Base-by-base conservation (phyloP, 2,888 invertebrate genomes). In the Atherix ibis region DNA sequence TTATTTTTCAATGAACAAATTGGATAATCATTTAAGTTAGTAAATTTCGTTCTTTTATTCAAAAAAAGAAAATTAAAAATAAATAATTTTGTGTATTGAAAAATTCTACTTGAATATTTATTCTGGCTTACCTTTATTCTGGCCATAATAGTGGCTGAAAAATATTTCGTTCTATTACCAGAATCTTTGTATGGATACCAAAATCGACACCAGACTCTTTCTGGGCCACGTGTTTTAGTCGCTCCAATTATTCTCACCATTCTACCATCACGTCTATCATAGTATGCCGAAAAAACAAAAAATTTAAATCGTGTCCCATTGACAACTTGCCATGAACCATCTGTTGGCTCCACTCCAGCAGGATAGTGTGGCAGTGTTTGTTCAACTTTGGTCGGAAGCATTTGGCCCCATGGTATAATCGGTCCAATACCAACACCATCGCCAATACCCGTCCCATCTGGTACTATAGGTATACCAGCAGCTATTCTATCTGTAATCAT, bases 281-380 rank as follows among this genome's bases (percentile, higher is more conserved):
- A 82, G 54, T 79, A 91, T 32, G 91, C 89, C 8, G 89, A 88
- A 54, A 85, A 91, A 33, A 91, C 87, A 64, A 76, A 87, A 65
- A 91, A 91, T 58, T 83, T 84, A 58, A 75, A 83, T 56, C 84
- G 53, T 43, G 61, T 62, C 28, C 61, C 61, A 45, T 62, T 62
- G 47, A 62, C 61, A 48, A 60, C 53, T 54, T 84, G 78, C 85
- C 85, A 85, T 40, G 72, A 71, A 24, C 80, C 84, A 52, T 82
- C 77, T 35, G 68, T 71, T 40, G 81, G 71, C 45, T 70, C 66
- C 29, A 71, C 66, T 55, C 74, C 76, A 45, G 71, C 68, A 44
- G 75, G 73, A 46, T 73, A 71, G 44, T 65, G 65, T 18, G 74
- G 74, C 43, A 74, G 53, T 16, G 57, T 57, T 18, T 63, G 62